Evolutionary conservation across 2,888 invertebrate species (phyloP), one percentile per base, ranked within the genome.

Genomic region (Sepioteuthis lessoniana): DNA sequence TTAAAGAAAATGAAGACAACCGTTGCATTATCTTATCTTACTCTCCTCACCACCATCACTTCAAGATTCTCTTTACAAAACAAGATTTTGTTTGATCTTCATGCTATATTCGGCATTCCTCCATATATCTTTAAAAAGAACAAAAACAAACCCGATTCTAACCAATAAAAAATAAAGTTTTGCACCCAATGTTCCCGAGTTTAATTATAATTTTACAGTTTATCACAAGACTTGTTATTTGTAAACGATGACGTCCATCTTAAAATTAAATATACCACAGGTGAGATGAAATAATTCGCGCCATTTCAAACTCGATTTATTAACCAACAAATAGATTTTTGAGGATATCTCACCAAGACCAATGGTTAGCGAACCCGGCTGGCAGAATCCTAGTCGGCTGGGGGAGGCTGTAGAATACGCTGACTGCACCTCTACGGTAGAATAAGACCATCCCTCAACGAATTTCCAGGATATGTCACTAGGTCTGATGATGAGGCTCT

Each of bases 121-220:
- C 76, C n/a, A n/a, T 76, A 76, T n/a, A 76, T 76, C 76, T 76
- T 10, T 76, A n/a, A 76, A 76, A 76, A 76, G n/a, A 76, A 76
- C n/a, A 0, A 28, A 60, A 10, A 76, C 7, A n/a, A n/a, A 35
- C 4, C 0, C 16, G 13, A 3, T 16, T 4, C 4, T n/a, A n/a
- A 76, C 0, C 7, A 76, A 76, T 4, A 35, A 76, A n/a, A 13
- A 31, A 31, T 31, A 31, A 76, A 76, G 10, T n/a, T n/a, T n/a
- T n/a, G 76, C 76, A 76, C 76, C 19, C 25, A 76, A 76, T 76
- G 76, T 76, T n/a, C 76, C n/a, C 76, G n/a, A 4, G 76, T n/a
- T n/a, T 35, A 76, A 76, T 76, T 76, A n/a, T 76, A n/a, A 76
- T 76, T 76, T n/a, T 35, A 3, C n/a, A 35, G n/a, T 76, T 76